Percentiles rank a stretch among this genome's conserved stretches.
Conservation (phyloP, 2,113 vertebrate genomes). For the Maccullochella peelii region DNA sequence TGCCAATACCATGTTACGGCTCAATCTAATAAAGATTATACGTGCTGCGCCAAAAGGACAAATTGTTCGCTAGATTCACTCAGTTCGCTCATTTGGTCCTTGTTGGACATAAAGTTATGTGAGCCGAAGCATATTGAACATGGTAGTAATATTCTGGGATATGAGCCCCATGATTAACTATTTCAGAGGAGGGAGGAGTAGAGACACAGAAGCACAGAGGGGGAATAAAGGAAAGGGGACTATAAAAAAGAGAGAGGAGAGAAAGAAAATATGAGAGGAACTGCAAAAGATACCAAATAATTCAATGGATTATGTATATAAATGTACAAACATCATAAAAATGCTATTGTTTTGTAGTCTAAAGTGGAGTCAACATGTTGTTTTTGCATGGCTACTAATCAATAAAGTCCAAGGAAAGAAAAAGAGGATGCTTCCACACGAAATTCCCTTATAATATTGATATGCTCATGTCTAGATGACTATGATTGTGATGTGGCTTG, state of each 20-base stretch:
- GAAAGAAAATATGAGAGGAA: neutral
- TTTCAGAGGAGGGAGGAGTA: slow-evolving; percentile 31
- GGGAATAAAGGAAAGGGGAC: neutral
- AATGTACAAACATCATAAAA: neutral
- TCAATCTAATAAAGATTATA: slow-evolving; percentile 80
- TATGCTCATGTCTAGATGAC: no score
- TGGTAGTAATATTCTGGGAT: slow-evolving; percentile 57
- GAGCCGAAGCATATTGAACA: slow-evolving; percentile 71
- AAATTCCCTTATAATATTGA: neutral
- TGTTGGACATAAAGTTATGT: slow-evolving; percentile 71
- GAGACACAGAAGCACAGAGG: neutral
- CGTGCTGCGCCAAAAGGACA: slow-evolving; percentile 73
- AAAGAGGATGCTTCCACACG: neutral
- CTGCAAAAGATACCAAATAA: neutral
- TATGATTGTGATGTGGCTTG: neutral
- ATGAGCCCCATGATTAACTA: slow-evolving; percentile 58
- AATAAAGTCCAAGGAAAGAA: neutral
- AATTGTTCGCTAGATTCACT: slow-evolving; percentile 68
- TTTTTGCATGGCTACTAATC: neutral
- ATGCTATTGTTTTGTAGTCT: neutral
- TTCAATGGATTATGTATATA: neutral
- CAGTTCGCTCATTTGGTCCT: slow-evolving; percentile 65
- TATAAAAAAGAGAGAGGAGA: neutral
- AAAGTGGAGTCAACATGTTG: neutral
- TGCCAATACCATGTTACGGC: slow-evolving; percentile 72